phyloP scores from a whole-genome alignment of 2,888 invertebrate genomes.

The Torymus auratus region DNA sequence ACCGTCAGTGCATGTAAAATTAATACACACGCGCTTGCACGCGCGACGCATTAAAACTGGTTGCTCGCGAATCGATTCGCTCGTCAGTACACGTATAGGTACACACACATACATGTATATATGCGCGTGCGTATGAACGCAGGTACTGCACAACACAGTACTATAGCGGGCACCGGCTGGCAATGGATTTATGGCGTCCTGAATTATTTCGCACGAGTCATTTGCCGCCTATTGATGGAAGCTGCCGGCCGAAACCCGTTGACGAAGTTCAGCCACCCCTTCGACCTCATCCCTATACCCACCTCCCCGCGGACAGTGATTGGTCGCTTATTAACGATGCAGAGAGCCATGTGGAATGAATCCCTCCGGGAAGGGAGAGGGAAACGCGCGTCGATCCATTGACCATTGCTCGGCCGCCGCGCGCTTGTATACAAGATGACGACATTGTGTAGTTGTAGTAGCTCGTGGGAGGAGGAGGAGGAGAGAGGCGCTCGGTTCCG shows the following conservation, averaged over 20 bases:
- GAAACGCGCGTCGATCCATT: slow-evolving; percentile 41
- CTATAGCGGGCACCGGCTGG: neutral
- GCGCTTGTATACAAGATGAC: slow-evolving; percentile 46
- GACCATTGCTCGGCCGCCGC: slow-evolving; percentile 2
- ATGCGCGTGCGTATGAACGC: no score
- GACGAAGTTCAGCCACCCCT: slow-evolving; percentile 51
- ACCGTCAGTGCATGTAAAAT: slow-evolving; percentile 5
- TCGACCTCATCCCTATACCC: slow-evolving; percentile 9
- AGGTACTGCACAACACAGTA: no score
- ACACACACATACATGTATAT: no score
- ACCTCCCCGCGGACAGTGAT: slow-evolving; percentile 44
- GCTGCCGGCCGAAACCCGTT: slow-evolving; percentile 15
- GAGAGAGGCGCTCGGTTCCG: neutral
- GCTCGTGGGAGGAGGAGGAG: neutral
- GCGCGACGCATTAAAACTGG: slow-evolving; percentile 28
- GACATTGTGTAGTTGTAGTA: slow-evolving; percentile 31
- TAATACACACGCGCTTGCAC: slow-evolving; percentile 9
- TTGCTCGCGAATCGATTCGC: neutral
- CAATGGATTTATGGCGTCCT: slow-evolving; percentile 50
- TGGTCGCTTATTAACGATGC: slow-evolving; percentile 59
- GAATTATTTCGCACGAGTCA: slow-evolving; percentile 57
- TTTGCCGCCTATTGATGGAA: slow-evolving; percentile 56
- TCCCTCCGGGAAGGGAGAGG: slow-evolving; percentile 12
- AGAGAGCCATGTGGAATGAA: slow-evolving; percentile 39
- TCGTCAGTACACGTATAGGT: neutral